A percentile compares a stretch with the other conserved stretches of the same genome.
Conservation (phyloP, 2,888 invertebrate genomes). For the Caenorhabditis sp. region DNA sequence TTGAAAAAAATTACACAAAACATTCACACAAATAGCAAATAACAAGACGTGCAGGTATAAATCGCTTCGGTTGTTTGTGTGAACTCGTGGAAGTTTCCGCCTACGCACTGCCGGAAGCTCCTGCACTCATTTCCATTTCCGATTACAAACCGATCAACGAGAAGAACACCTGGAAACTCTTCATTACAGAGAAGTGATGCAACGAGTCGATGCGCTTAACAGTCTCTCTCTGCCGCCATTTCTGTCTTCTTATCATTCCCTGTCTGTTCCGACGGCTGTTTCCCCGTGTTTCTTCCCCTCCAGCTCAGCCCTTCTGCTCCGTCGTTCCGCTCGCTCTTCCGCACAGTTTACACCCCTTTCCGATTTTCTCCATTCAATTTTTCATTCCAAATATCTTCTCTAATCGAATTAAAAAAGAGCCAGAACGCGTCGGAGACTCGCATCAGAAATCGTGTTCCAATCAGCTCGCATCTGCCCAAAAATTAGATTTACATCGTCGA, state of each 20-base stretch:
- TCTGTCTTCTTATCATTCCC: slow-evolving; percentile 5
- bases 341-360: background rate
- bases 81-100: no score
- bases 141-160: no score
- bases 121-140: no score
- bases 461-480: slow-evolving; percentile 3
- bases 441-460: slow-evolving; percentile 37
- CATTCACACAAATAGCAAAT: no score
- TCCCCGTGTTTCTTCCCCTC: background rate
- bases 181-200: no score
- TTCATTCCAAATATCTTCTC: slow-evolving; percentile 6
- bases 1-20: no score
- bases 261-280: slow-evolving; percentile 15
- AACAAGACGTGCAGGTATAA: no score
- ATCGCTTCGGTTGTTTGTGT: no score
- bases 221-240: background rate
- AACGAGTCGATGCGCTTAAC: no score
- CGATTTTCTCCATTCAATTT: background rate
- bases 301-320: slow-evolving; percentile 20
- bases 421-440: slow-evolving; percentile 9
- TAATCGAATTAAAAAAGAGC: slow-evolving; percentile 18
- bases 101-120: no score
- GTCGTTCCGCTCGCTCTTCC: slow-evolving; percentile 1
- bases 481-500: slow-evolving; percentile 23
- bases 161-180: no score